A percentile compares a stretch with the other conserved stretches of the same genome.
Conservation (phyloP, 1,140 invertebrate species). For the Drosophila bocki region DNA sequence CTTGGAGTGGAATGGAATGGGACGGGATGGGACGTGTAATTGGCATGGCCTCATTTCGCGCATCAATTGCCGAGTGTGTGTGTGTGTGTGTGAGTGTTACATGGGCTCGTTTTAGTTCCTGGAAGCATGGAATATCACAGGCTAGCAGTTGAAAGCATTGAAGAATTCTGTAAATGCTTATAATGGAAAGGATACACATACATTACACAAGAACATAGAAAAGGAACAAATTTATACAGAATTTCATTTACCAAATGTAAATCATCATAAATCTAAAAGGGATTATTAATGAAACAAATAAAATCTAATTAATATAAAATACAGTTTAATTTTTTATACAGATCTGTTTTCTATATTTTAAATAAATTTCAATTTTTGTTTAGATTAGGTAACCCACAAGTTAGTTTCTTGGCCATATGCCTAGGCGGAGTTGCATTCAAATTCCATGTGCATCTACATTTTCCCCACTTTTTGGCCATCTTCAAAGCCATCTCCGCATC, state of each 20-base stretch:
- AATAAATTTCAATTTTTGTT: background rate
- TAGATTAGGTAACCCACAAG: background rate
- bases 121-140: conserved; percentile 24
- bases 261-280: background rate
- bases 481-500: conserved; percentile 8
- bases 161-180: conserved; percentile 1
- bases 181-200: conserved; percentile 27
- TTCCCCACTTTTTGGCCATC: conserved; percentile 10
- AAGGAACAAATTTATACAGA: no score
- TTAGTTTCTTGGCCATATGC: background rate
- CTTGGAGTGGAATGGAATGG: conserved; percentile 27
- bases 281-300: background rate
- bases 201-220: no score
- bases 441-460: background rate
- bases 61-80: conserved; percentile 19
- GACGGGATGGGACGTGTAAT: conserved; percentile 43
- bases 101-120: conserved; percentile 42
- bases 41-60: conserved; percentile 50
- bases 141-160: conserved; percentile 13
- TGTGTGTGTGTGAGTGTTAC: conserved; percentile 16
- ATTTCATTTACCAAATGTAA: background rate
- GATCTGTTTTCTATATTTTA: background rate
- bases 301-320: background rate
- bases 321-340: background rate
- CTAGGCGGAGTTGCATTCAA: background rate